These are phyloP conservation scores for Recurvirostra avosetta DNA, from an alignment of 2,113 vertebrate genomes.

Conservation along the genomic window DNA sequence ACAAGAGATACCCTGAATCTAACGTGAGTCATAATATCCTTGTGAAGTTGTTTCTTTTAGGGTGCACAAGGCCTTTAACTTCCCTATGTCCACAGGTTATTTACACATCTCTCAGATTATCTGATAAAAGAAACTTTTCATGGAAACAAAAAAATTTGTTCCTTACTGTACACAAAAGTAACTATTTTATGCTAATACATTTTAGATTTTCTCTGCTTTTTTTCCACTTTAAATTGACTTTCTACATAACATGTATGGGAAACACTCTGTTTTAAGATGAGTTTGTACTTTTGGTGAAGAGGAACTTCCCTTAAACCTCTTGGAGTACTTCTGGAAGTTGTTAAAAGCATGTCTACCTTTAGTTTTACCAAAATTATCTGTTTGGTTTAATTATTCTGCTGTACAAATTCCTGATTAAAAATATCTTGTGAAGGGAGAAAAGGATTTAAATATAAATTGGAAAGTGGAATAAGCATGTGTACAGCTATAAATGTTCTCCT, in stretches of 20 bases:
- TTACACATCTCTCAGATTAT: not conserved
- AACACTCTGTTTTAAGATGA: not conserved
- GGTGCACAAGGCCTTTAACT: not conserved
- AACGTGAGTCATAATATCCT: fast-evolving
- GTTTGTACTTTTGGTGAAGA: not conserved
- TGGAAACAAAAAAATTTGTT: not conserved
- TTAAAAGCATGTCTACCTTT: not conserved
- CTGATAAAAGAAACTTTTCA: not conserved
- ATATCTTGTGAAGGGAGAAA: not conserved
- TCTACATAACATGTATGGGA: not conserved
- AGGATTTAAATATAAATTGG: not conserved
- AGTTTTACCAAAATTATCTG: not conserved
- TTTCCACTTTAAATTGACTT: not conserved
- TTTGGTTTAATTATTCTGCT: not conserved
- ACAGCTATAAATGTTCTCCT: not conserved
- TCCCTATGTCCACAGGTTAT: not conserved
- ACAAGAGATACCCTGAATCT: not conserved
- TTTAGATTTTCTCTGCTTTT: not conserved
- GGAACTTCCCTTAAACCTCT: not conserved
- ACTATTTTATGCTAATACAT: not conserved
- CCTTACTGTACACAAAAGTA: not conserved
- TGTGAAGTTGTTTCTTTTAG: not conserved
- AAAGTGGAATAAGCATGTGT: not conserved
- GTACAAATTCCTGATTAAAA: not conserved
- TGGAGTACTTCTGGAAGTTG: not conserved